Conservation (phyloP, 2,113 vertebrate genomes). For the Oostethus manadensis region DNA sequence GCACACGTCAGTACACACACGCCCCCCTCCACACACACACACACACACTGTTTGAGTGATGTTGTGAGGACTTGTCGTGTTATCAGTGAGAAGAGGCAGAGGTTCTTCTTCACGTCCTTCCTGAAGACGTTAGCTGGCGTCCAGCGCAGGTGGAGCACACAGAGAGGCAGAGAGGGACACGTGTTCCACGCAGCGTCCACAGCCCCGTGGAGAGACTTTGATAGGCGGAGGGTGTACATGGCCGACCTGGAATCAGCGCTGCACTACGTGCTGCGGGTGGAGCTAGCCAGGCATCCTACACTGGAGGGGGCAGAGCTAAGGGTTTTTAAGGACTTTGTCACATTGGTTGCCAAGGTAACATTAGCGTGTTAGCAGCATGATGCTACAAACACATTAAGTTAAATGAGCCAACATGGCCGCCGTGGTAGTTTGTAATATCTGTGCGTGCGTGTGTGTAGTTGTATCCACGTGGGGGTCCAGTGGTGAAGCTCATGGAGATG, state of each 20-base stretch:
- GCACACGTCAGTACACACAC: conserved; percentile 77
- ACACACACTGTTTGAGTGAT: conserved; percentile 50
- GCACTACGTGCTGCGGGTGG: conserved; percentile 88
- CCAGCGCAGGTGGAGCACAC: conserved; percentile 29
- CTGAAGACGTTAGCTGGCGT: conserved; percentile 82
- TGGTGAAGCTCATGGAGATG: conserved; percentile 86
- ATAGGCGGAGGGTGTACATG: conserved; percentile 79
- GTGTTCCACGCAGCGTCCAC: conserved; percentile 18
- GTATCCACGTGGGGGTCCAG: conserved; percentile 82
- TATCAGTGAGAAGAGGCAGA: conserved; percentile 79
- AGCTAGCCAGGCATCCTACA: conserved; percentile 80
- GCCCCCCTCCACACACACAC: no score
- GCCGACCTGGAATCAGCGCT: conserved; percentile 90
- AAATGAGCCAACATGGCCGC: background rate
- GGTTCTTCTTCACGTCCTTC: conserved; percentile 86
- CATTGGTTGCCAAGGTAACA: conserved; percentile 83
- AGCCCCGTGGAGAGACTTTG: conserved; percentile 76
- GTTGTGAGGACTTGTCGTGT: background rate
- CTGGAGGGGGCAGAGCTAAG: conserved; percentile 84
- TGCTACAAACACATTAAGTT: background rate
- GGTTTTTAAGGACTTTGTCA: conserved; percentile 85
- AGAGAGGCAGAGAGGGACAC: conserved; percentile 39
- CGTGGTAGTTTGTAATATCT: background rate
- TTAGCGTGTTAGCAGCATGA: background rate
- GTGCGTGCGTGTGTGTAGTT: conserved; percentile 64